These are phyloP conservation scores for Mormyrops boulengeri DNA, from an alignment of 2,797 vertebrate species.

Conservation along the genomic window DNA sequence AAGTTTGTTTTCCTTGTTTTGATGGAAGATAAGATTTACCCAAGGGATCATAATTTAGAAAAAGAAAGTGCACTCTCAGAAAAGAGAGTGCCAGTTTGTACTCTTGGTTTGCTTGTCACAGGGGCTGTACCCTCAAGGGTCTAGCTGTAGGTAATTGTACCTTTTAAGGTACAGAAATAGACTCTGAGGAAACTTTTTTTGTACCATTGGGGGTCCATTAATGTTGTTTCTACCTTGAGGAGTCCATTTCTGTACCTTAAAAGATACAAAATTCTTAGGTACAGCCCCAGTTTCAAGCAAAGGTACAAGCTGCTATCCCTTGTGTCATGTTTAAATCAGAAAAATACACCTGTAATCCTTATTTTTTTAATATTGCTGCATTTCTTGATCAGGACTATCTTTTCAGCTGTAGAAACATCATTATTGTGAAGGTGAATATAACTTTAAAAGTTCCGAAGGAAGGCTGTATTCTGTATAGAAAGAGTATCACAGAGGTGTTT, in stretches of 20 bases:
- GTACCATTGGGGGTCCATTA: not conserved
- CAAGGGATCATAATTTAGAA: not conserved
- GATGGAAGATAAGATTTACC: not conserved
- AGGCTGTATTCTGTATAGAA: not conserved
- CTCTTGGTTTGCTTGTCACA: not conserved
- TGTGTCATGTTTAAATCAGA: not conserved
- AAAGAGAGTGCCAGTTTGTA: not conserved
- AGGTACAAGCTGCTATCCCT: not conserved
- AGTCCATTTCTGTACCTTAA: not conserved
- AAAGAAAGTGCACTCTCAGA: not conserved
- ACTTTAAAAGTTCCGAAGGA: not conserved
- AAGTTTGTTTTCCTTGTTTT: not conserved
- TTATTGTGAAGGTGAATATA: not conserved
- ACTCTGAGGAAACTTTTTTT: not conserved
- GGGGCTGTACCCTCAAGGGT: not conserved
- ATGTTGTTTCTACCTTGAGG: not conserved
- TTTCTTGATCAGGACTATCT: not conserved
- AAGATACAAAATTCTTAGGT: not conserved
- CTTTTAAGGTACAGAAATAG: not conserved
- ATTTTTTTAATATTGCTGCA: not conserved
- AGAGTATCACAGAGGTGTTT: not conserved
- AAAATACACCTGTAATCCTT: not conserved
- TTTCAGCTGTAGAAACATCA: not conserved
- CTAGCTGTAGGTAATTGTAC: not conserved
- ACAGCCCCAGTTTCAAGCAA: not conserved